Percentiles rank a stretch among this genome's conserved stretches.
These are phyloP conservation scores for Dasyurus viverrinus DNA, from an alignment of 2,113 vertebrate genomes.

Conservation along the genomic window DNA sequence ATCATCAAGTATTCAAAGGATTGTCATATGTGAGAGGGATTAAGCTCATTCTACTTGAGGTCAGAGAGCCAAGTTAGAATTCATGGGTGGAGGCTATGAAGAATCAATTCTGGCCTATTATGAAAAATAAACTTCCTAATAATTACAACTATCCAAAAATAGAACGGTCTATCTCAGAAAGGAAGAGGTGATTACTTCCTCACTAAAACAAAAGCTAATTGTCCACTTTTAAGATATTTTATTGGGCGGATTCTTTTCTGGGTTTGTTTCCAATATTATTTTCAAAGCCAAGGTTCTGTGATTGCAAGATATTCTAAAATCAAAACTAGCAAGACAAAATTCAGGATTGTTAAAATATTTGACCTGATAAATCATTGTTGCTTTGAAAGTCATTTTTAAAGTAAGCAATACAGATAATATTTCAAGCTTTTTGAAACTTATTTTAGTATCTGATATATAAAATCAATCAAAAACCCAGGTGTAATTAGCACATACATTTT, in stretches of 20 bases:
- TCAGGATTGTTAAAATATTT: not conserved
- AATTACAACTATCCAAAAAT: not conserved
- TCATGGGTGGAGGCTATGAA: not conserved
- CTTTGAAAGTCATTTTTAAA: conserved; percentile 42
- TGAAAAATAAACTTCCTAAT: not conserved
- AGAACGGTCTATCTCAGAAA: not conserved
- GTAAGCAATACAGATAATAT: not conserved
- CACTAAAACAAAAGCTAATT: not conserved
- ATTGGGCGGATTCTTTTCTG: not conserved
- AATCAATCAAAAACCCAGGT: conserved; percentile 62
- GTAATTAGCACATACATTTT: conserved; percentile 66
- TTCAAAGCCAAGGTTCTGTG: not conserved
- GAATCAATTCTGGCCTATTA: not conserved
- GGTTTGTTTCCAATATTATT: not conserved
- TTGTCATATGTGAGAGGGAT: not conserved
- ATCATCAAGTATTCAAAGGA: not conserved
- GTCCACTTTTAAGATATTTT: not conserved
- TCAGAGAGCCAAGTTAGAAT: not conserved
- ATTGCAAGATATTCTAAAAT: not conserved
- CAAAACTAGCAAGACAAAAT: not conserved
- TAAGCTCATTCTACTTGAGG: not conserved
- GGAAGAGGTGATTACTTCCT: not conserved
- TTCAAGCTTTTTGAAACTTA: conserved; percentile 29
- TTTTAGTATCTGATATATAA: conserved; percentile 65
- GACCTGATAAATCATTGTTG: not conserved